Conservation (phyloP, 2,113 vertebrate genomes). For the Romanogobio albipinnatus region DNA sequence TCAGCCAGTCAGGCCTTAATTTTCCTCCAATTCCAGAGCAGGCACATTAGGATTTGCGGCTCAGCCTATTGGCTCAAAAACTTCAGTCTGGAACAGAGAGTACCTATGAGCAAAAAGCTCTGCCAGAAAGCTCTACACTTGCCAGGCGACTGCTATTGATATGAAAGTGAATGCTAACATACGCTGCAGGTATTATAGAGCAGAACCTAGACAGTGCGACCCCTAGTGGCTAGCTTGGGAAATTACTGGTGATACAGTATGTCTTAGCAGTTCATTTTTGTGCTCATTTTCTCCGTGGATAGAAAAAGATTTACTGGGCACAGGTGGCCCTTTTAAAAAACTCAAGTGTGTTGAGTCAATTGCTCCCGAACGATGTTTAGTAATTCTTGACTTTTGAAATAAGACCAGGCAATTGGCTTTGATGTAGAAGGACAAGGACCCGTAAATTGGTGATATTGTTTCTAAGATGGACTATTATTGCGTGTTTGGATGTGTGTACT, state of each 20-base stretch:
- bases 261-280: not conserved
- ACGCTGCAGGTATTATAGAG: not conserved
- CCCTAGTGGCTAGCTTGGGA: not conserved
- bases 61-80: not conserved
- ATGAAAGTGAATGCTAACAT: not conserved
- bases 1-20: not conserved
- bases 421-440: not conserved
- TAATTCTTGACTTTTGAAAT: not conserved
- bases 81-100: not conserved
- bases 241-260: not conserved
- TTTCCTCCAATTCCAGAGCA: not conserved
- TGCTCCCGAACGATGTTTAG: not conserved
- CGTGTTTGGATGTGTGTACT: constrained; percentile 21
- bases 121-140: not conserved
- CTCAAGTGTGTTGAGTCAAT: not conserved
- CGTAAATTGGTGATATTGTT: not conserved
- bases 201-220: not conserved
- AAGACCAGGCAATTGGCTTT: not conserved
- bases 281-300: constrained; percentile 36
- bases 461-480: constrained; percentile 1
- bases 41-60: not conserved
- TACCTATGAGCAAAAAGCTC: not conserved
- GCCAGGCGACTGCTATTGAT: not conserved
- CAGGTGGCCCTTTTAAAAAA: not conserved
- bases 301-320: not conserved